These are phyloP conservation scores for Euphydryas editha DNA, from an alignment of 2,888 invertebrate genomes.

Conservation along the genomic window DNA sequence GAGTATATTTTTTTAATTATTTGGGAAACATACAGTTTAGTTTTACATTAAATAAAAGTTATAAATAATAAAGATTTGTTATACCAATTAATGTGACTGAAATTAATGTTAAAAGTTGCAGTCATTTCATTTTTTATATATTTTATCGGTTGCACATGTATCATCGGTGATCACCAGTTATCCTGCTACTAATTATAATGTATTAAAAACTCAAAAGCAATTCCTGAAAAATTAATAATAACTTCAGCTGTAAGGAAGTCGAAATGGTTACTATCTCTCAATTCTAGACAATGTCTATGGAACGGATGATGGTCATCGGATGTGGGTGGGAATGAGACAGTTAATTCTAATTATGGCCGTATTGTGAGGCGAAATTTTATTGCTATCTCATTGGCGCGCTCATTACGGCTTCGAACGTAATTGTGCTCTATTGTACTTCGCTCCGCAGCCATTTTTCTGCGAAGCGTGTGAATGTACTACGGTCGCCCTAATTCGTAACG, in stretches of 20 bases:
- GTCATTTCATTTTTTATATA: too few species aligned
- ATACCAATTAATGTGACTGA: too few species aligned
- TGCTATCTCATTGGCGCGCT: conserved; percentile 80
- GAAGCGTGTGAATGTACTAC: conserved; percentile 74
- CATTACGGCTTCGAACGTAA: conserved; percentile 71
- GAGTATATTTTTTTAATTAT: background rate
- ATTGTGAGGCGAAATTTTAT: conserved; percentile 81
- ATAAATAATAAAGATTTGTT: too few species aligned
- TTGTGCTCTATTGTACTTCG: conserved; percentile 73
- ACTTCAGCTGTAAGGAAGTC: conserved; percentile 12
- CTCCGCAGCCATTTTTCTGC: conserved; percentile 67
- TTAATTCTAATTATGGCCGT: conserved; percentile 81
- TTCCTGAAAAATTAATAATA: background rate
- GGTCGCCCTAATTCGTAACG: conserved; percentile 62
- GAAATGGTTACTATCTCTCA: conserved; percentile 17
- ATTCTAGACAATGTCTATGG: conserved; percentile 61
- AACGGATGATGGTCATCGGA: conserved; percentile 66
- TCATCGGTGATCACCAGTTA: too few species aligned
- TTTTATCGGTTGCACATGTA: too few species aligned
- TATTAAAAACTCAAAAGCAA: too few species aligned
- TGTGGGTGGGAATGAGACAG: conserved; percentile 79
- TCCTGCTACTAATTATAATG: too few species aligned
- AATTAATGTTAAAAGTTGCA: too few species aligned
- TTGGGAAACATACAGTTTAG: too few species aligned
- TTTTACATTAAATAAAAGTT: too few species aligned